phyloP scores from a whole-genome alignment of 2,797 vertebrate species.

The Sparus aurata region DNA sequence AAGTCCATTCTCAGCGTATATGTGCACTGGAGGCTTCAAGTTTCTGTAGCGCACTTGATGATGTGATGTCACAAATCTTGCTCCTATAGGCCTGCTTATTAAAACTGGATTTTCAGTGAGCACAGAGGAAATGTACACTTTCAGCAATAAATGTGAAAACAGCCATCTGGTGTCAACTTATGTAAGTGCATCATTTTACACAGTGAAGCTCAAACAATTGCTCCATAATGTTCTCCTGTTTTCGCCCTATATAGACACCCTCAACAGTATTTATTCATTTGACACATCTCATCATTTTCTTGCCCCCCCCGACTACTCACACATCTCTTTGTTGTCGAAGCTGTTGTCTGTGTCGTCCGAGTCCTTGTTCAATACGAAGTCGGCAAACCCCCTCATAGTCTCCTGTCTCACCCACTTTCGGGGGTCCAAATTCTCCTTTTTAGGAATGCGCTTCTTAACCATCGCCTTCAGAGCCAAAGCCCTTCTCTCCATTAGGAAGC shows the following conservation, averaged over 20 bases:
- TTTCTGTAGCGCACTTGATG: too few relatives aligned
- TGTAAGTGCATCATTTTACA: too few relatives aligned
- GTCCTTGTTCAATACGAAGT: slow-evolving; percentile 74
- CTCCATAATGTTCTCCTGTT: not conserved
- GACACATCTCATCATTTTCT: not conserved
- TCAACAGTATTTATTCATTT: not conserved
- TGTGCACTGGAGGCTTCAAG: too few relatives aligned
- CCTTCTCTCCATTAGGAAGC: slow-evolving; percentile 74
- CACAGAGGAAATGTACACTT: too few relatives aligned
- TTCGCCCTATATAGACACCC: not conserved
- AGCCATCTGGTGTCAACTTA: too few relatives aligned
- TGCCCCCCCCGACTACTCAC: slow-evolving; percentile 76
- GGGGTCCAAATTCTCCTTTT: slow-evolving; percentile 78
- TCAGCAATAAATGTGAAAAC: too few relatives aligned
- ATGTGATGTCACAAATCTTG: too few relatives aligned
- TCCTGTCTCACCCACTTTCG: slow-evolving; percentile 77
- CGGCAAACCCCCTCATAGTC: slow-evolving; percentile 71
- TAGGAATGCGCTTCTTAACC: slow-evolving; percentile 66
- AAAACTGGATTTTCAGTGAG: too few relatives aligned
- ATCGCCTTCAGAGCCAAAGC: slow-evolving; percentile 59
- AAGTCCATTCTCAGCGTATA: too few relatives aligned
- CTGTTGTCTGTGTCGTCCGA: slow-evolving; percentile 69
- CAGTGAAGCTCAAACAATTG: not conserved
- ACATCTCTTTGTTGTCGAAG: slow-evolving; percentile 84
- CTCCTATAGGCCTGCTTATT: too few relatives aligned